These are phyloP conservation scores for Champsocephalus esox DNA, from an alignment of 2,797 vertebrate species.

Conservation along the genomic window DNA sequence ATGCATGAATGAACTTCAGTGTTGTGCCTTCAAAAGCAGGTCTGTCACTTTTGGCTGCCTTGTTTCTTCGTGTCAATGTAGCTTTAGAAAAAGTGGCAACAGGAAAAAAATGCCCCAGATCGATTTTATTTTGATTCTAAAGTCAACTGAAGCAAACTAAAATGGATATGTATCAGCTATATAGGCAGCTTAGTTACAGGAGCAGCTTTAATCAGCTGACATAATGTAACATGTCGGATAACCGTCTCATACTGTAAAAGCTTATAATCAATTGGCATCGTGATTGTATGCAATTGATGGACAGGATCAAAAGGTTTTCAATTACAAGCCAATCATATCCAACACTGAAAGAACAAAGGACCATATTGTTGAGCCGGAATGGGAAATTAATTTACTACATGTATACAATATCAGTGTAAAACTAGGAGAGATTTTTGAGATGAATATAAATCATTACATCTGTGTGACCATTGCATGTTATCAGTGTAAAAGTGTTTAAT, in stretches of 20 bases:
- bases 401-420: not conserved
- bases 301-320: not conserved
- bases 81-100: not conserved
- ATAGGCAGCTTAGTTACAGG: not conserved
- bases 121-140: not conserved
- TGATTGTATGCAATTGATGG: not conserved
- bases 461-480: not conserved
- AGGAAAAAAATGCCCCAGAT: not conserved
- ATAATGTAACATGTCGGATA: not conserved
- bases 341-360: not conserved
- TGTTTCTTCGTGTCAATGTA: not conserved
- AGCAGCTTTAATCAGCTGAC: not conserved
- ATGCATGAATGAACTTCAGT: not conserved
- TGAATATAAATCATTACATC: too few relatives aligned
- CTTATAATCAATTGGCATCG: not conserved
- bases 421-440: too few relatives aligned
- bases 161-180: not conserved
- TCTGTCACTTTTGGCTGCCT: not conserved
- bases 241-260: not conserved
- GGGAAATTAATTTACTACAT: not conserved
- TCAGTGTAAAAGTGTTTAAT: not conserved
- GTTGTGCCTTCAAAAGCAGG: constrained; percentile 3
- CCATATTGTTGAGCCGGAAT: not conserved
- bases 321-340: not conserved
- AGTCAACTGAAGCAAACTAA: not conserved